Conservation (phyloP, 2,113 vertebrate species). For the Mus musculus region DNA sequence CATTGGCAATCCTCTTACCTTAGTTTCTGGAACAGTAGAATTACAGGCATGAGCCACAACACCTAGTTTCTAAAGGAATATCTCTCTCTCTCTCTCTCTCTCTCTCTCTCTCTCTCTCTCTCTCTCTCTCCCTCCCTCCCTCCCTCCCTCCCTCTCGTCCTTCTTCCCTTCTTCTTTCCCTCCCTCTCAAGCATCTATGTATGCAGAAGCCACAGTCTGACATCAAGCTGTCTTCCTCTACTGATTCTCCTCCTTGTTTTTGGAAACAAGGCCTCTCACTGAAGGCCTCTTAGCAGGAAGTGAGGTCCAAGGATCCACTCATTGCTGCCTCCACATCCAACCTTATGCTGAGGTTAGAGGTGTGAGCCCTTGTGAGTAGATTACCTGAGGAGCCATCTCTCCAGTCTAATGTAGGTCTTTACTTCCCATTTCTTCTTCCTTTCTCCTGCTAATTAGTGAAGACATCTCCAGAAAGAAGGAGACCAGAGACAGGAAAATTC, state of each 20-base stretch:
- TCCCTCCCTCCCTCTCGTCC: neutral
- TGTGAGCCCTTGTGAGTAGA: neutral
- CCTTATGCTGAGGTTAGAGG: neutral
- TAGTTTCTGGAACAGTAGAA: neutral
- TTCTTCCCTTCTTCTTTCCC: too few relatives aligned
- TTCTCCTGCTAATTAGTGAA: neutral
- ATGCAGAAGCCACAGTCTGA: neutral
- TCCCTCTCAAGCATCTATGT: neutral
- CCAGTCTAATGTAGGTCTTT: neutral
- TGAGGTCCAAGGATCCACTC: neutral
- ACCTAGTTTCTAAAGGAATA: neutral
- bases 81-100: neutral
- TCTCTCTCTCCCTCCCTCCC: neutral
- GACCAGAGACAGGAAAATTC: neutral
- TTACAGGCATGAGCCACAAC: neutral
- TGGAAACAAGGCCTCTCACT: neutral
- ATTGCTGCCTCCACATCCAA: neutral
- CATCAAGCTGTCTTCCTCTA: neutral
- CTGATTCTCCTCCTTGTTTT: neutral
- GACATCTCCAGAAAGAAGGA: neutral
- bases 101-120: neutral
- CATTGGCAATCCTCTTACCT: neutral
- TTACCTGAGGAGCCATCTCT: neutral
- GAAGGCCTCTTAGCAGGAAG: too few relatives aligned
- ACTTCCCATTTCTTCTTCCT: neutral